Conservation (phyloP, 1,140 invertebrate species). For the Drosophila arizonae region DNA sequence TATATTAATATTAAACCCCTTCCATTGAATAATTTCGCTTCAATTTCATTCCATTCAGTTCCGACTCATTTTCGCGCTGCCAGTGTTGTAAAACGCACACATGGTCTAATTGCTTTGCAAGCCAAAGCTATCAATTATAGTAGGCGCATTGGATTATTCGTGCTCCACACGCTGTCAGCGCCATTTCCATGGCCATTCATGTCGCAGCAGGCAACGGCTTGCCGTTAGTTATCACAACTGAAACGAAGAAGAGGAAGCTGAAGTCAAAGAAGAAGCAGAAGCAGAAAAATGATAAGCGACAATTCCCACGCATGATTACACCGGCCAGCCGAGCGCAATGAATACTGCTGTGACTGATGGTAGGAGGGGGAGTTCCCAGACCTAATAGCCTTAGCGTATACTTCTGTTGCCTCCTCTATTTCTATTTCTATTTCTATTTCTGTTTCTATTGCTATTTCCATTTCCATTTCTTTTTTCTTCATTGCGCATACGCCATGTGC, state of each 20-base stretch:
- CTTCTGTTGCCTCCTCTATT: no score
- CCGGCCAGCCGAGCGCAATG: constrained; percentile 23
- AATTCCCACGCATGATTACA: constrained; percentile 41
- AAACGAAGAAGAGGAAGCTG: not conserved
- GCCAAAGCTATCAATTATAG: not conserved
- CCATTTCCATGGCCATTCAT: constrained; percentile 6
- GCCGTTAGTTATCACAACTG: constrained; percentile 13
- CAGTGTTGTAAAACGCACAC: constrained; percentile 2
- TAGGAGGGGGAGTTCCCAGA: no score
- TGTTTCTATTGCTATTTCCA: not conserved
- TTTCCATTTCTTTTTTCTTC: not conserved
- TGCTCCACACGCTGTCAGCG: not conserved
- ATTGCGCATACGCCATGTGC: constrained; percentile 71
- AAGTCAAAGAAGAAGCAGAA: no score
- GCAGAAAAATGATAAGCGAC: constrained; percentile 23
- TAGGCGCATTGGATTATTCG: not conserved
- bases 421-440: no score
- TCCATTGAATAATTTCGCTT: no score
- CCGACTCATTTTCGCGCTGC: no score
- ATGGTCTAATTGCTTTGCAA: no score
- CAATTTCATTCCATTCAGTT: no score
- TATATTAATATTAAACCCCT: no score
- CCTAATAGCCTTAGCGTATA: no score
- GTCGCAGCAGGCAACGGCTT: not conserved
- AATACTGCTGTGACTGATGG: no score